These are phyloP conservation scores for Diplodus puntazzo DNA, from an alignment of 2,797 vertebrate species.

Conservation along the genomic window DNA sequence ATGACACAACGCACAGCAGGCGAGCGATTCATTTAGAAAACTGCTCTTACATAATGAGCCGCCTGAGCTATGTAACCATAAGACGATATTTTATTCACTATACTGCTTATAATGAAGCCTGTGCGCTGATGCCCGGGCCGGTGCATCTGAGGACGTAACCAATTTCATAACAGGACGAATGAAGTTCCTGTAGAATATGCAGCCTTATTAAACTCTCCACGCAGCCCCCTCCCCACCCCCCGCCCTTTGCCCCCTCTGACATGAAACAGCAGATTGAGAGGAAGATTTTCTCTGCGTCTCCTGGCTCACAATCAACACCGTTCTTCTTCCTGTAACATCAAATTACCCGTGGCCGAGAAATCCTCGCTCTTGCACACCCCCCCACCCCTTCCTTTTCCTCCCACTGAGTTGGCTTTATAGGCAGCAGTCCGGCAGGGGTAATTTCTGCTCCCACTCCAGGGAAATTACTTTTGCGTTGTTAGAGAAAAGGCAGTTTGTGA, in stretches of 20 bases:
- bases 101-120: conserved; percentile 58
- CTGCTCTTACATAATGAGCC: conserved; percentile 64
- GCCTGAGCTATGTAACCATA: conserved; percentile 52
- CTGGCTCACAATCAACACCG: conserved; percentile 63
- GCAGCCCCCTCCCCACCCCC: background rate
- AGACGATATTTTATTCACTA: conserved; percentile 63
- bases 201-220: conserved; percentile 57
- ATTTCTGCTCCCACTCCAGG: conserved; percentile 80
- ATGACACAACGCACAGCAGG: conserved; percentile 39
- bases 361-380: conserved; percentile 24
- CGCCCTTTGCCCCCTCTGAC: conserved; percentile 34
- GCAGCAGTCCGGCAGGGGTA: conserved; percentile 74
- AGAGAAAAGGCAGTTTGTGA: conserved; percentile 78
- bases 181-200: conserved; percentile 47
- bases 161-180: conserved; percentile 38
- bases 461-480: conserved; percentile 85
- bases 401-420: conserved; percentile 78
- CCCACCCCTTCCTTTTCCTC: conserved; percentile 55
- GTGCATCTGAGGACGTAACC: conserved; percentile 50
- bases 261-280: conserved; percentile 65
- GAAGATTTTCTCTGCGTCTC: conserved; percentile 54
- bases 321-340: conserved; percentile 73
- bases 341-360: conserved; percentile 72
- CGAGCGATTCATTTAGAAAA: conserved; percentile 59
- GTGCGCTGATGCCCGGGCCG: conserved; percentile 26